Percentiles rank a stretch among this genome's conserved stretches.
Evolutionary conservation across 2,888 invertebrate species (phyloP).

Genomic region (Drosophila stalkeri): DNA sequence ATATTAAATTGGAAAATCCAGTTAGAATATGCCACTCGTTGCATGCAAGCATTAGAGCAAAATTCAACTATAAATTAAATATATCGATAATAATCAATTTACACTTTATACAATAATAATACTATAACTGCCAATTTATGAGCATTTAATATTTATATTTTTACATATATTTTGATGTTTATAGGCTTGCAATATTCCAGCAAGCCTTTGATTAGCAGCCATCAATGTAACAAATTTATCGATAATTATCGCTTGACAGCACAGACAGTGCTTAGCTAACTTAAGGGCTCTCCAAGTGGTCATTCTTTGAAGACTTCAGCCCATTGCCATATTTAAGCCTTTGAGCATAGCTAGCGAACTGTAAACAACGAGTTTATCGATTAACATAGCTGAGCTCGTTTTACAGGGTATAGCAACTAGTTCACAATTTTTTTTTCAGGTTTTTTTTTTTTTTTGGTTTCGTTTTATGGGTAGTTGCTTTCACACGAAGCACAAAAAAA

Average conservation of each 20-base stretch:
- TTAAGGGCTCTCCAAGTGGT: background rate
- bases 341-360: background rate
- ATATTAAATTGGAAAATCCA: background rate
- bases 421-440: background rate
- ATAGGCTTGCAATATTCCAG: background rate
- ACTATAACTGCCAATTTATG: background rate
- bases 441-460: slow-evolving; percentile 4
- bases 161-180: fast-evolving
- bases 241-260: background rate
- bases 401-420: slow-evolving; percentile 7
- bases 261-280: background rate
- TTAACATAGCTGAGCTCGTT: background rate
- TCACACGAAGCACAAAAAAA: slow-evolving; percentile 45
- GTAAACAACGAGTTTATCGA: background rate
- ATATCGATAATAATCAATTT: background rate
- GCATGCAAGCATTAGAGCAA: background rate
- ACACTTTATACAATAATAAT: too few species aligned
- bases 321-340: background rate
- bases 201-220: background rate
- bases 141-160: background rate
- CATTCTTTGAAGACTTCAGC: background rate
- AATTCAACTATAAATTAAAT: background rate
- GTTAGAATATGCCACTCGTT: background rate
- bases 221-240: background rate
- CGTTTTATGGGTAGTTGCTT: slow-evolving; percentile 31